A percentile compares a stretch with the other conserved stretches of the same genome.
Evolutionary conservation across 1,140 invertebrate genomes (phyloP).

Genomic region (Ditylenchus dipsaci): DNA sequence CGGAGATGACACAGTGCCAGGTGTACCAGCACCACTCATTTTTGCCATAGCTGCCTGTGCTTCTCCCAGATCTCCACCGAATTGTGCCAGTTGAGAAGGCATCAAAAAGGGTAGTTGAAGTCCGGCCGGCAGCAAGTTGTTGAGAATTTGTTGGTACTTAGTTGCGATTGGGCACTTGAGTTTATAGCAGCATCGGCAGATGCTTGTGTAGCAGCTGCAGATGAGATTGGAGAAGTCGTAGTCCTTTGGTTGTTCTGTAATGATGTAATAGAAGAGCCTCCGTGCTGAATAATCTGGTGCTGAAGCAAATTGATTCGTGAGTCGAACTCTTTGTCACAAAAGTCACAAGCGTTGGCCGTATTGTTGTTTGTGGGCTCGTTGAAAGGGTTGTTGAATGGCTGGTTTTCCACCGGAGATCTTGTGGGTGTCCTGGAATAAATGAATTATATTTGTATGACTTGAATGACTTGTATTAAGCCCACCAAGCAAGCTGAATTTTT

Average conservation of each 20-base stretch:
- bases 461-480: background rate
- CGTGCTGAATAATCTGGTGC: constrained; percentile 21
- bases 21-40: background rate
- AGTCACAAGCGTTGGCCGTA: constrained; percentile 4
- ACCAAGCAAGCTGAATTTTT: background rate
- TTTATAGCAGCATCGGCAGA: background rate
- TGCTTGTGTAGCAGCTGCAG: background rate
- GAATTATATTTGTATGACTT: background rate
- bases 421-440: constrained; percentile 8
- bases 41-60: background rate
- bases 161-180: background rate
- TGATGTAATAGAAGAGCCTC: constrained; percentile 6
- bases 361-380: background rate
- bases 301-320: constrained; percentile 13
- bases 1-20: constrained; percentile 3
- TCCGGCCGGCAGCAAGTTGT: background rate
- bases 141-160: background rate
- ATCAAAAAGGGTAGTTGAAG: background rate
- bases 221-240: background rate
- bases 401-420: background rate
- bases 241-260: background rate
- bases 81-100: background rate
- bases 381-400: background rate
- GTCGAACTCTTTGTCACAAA: constrained; percentile 16
- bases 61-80: background rate